Conservation (phyloP, 2,888 invertebrate species). For the Eupithecia insigniata region DNA sequence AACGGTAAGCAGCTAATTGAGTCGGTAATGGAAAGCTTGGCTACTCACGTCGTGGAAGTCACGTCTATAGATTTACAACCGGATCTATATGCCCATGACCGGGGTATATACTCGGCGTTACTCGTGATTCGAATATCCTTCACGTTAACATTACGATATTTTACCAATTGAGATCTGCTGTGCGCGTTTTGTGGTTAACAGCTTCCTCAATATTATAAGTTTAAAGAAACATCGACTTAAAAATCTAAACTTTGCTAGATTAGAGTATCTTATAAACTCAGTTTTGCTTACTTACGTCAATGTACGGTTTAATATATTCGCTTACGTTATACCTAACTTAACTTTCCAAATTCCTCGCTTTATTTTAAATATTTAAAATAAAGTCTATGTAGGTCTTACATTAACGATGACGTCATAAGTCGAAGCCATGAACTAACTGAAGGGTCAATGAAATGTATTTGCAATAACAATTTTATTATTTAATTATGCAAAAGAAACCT, state of each 20-base stretch:
- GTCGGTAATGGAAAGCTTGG: constrained; percentile 30
- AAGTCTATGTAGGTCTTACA: background rate
- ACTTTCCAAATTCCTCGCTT: background rate
- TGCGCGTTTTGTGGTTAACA: background rate
- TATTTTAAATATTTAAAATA: background rate
- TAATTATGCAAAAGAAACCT: constrained; percentile 18
- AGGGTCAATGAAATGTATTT: constrained; percentile 26
- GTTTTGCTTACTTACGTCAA: background rate
- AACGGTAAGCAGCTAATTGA: constrained; percentile 17
- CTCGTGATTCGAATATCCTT: constrained; percentile 29
- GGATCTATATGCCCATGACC: constrained; percentile 29
- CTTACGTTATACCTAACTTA: background rate
- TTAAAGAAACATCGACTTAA: background rate
- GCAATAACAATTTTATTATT: constrained; percentile 27
- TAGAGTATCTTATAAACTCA: background rate
- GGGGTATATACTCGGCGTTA: constrained; percentile 25
- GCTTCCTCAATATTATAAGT: background rate
- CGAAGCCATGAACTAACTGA: constrained; percentile 18
- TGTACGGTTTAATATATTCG: background rate
- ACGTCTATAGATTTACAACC: constrained; percentile 32
- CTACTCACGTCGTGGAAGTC: constrained; percentile 18
- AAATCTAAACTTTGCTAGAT: background rate
- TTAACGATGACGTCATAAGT: constrained; percentile 11
- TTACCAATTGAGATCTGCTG: constrained; percentile 9
- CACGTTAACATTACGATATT: background rate